Percentiles rank a stretch among this genome's conserved stretches.
These are phyloP conservation scores for Tiaroga cobitis DNA, from an alignment of 2,797 vertebrate species.

Conservation along the genomic window DNA sequence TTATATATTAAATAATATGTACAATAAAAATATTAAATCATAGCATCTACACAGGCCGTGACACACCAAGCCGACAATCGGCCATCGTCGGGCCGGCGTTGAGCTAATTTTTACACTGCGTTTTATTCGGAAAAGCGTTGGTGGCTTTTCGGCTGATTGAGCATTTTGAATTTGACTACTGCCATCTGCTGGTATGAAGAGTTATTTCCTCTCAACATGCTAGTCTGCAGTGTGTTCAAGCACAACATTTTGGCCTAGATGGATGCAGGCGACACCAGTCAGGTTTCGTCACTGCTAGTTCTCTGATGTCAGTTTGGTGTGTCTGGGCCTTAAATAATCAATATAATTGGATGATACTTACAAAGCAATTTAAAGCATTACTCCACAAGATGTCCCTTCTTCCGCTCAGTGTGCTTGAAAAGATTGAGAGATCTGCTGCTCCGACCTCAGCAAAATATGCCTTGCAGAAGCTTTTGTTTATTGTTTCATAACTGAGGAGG, in stretches of 20 bases:
- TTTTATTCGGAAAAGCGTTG: neutral
- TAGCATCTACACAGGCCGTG: neutral
- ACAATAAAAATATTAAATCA: neutral
- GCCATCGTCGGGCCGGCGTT: neutral
- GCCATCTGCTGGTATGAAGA: neutral
- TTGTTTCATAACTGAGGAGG: constrained; percentile 48
- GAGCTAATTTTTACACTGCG: neutral
- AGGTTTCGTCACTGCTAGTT: neutral
- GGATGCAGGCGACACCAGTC: neutral
- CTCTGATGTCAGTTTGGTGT: neutral
- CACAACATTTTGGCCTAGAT: neutral
- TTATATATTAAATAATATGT: neutral
- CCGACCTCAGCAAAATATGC: constrained; percentile 53
- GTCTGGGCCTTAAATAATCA: neutral
- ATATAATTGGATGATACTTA: constrained; percentile 26
- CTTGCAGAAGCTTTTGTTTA: constrained; percentile 47
- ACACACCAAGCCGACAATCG: neutral
- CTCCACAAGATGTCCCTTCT: constrained; percentile 36
- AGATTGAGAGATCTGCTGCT: constrained; percentile 48
- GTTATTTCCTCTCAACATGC: neutral
- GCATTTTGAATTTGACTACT: neutral
- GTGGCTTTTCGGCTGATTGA: neutral
- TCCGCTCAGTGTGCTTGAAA: constrained; percentile 38
- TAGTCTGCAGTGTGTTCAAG: neutral
- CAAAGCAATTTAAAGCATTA: constrained; percentile 51